Percentiles rank a stretch among this genome's conserved stretches.
Evolutionary conservation across 2,888 invertebrate genomes (phyloP).

Genomic region (Folsomia candida): DNA sequence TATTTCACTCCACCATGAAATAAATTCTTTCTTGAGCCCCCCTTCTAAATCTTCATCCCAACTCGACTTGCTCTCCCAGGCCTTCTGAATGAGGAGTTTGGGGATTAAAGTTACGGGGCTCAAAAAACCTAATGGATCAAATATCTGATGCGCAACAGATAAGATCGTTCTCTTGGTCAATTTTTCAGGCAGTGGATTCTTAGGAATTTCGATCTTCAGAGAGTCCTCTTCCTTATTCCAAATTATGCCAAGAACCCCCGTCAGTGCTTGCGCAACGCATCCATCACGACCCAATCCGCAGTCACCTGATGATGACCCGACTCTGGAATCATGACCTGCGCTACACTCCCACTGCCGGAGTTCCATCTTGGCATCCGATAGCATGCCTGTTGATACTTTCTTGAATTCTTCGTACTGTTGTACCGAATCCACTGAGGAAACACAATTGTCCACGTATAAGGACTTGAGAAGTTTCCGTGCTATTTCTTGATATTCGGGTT

Average conservation of each 20-base stretch:
- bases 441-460: no score
- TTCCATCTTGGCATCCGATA: conserved; percentile 14
- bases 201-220: neutral
- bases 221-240: conserved; percentile 16
- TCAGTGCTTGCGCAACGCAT: no score
- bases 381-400: conserved; percentile 12
- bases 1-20: conserved; percentile 39
- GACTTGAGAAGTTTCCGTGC: conserved; percentile 26
- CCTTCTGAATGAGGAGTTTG: conserved; percentile 35
- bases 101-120: conserved; percentile 11
- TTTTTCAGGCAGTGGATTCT: neutral
- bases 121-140: conserved; percentile 20
- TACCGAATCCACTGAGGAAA: conserved; percentile 22
- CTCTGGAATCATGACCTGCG: neutral
- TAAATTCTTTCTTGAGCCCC: conserved; percentile 18
- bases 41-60: conserved; percentile 25
- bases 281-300: no score
- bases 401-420: conserved; percentile 39
- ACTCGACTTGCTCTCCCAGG: conserved; percentile 26
- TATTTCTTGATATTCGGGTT: neutral
- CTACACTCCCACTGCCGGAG: conserved; percentile 22
- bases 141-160: conserved; percentile 12
- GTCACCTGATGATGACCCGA: no score
- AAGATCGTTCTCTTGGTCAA: conserved; percentile 12
- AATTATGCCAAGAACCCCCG: conserved; percentile 17